Percentiles rank a stretch among this genome's conserved stretches.
phyloP scores from a whole-genome alignment of 64 coral and sea anemone genomes.

The Montipora cactus region DNA sequence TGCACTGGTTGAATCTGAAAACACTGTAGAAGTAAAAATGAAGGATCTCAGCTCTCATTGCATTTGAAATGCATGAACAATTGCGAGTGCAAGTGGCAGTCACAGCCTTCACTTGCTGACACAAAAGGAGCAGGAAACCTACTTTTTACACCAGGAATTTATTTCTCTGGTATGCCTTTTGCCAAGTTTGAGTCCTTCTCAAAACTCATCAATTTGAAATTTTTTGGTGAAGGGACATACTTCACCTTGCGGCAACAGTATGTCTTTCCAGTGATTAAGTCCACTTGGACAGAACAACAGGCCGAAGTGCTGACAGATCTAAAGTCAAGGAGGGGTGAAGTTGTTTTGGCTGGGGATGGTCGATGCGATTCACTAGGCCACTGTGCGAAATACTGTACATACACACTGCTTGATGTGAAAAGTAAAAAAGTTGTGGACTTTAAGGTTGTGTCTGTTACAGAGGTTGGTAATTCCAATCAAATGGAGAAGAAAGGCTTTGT shows the following conservation, averaged over 20 bases:
- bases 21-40: conserved; percentile 8
- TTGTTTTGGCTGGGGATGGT: conserved; percentile 53
- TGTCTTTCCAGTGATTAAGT: conserved; percentile 33
- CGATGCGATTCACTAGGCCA: conserved; percentile 46
- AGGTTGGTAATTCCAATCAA: conserved; percentile 53
- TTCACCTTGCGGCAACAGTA: conserved; percentile 11
- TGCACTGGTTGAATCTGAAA: neutral
- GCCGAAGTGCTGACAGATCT: neutral
- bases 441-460: conserved; percentile 18
- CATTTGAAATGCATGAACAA: conserved; percentile 48
- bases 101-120: conserved; percentile 23
- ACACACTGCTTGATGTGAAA: conserved; percentile 40
- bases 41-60: conserved; percentile 45
- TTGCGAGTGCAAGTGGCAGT: conserved; percentile 42
- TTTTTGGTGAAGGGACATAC: conserved; percentile 6
- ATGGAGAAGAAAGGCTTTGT: conserved; percentile 69
- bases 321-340: neutral
- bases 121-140: conserved; percentile 62
- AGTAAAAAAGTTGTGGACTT: conserved; percentile 60
- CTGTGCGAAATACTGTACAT: conserved; percentile 45
- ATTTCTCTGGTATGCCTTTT: conserved; percentile 20
- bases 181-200: conserved; percentile 42
- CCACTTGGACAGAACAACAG: conserved; percentile 19
- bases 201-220: conserved; percentile 27
- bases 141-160: conserved; percentile 2